These are phyloP conservation scores for Hyperoplus immaculatus DNA, from an alignment of 2,797 vertebrate genomes.

Conservation along the genomic window DNA sequence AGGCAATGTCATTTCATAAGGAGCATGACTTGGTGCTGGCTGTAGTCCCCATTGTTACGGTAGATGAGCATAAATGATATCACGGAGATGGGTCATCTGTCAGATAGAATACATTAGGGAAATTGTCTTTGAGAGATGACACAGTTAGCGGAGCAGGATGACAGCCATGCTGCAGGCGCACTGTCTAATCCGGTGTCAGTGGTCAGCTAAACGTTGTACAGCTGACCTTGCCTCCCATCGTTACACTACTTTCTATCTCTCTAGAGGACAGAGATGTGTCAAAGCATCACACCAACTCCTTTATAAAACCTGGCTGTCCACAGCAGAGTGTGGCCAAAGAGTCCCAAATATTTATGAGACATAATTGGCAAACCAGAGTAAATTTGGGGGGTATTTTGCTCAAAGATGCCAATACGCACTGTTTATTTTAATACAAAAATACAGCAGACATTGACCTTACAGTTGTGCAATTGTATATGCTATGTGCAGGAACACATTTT, in stretches of 20 bases:
- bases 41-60: slow-evolving; percentile 47
- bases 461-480: too few relatives aligned
- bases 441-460: too few relatives aligned
- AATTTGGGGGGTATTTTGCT: not conserved
- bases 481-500: too few relatives aligned
- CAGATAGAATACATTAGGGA: slow-evolving; percentile 79
- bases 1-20: slow-evolving; percentile 67
- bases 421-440: too few relatives aligned
- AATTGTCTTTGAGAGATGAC: slow-evolving; percentile 82
- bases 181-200: slow-evolving; percentile 68
- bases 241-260: slow-evolving; percentile 25
- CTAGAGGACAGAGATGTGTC: slow-evolving; percentile 33
- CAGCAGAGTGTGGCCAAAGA: not conserved
- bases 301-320: slow-evolving; percentile 3
- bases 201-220: slow-evolving; percentile 69
- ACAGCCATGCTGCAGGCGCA: slow-evolving; percentile 65
- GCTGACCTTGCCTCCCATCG: slow-evolving; percentile 65
- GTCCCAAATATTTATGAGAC: not conserved
- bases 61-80: slow-evolving; percentile 67
- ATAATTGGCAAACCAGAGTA: not conserved
- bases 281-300: slow-evolving; percentile 33
- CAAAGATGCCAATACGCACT: not conserved
- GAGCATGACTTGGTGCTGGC: slow-evolving; percentile 43
- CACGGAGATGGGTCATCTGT: slow-evolving; percentile 80
- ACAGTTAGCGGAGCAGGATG: slow-evolving; percentile 74